These are phyloP conservation scores for Catostylus mosaicus DNA, from an alignment of 30 jellyfish, hydroid and myxozoan genomes.

Conservation along the genomic window DNA sequence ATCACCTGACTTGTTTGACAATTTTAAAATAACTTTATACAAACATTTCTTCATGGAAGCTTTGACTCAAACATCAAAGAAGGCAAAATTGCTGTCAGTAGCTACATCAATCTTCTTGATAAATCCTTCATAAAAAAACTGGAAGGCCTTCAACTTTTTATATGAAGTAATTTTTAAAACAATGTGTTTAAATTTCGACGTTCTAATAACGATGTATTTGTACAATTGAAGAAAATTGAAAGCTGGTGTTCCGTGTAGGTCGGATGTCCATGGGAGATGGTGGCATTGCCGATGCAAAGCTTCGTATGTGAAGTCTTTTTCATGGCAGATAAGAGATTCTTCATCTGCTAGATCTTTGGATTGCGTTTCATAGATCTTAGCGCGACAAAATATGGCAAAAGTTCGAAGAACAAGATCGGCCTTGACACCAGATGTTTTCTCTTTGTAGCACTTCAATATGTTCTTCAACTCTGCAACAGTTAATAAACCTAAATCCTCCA, in stretches of 20 bases:
- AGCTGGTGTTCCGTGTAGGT: slow-evolving; percentile 45
- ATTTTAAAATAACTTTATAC: slow-evolving; percentile 11
- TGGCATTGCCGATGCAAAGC: slow-evolving; percentile 22
- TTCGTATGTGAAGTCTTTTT: slow-evolving; percentile 28
- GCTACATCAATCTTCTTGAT: slow-evolving; percentile 43
- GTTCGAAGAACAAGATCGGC: slow-evolving; percentile 60
- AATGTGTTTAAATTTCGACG: slow-evolving; percentile 28
- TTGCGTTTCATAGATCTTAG: neutral
- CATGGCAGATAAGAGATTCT: neutral
- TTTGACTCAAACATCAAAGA: slow-evolving; percentile 29
- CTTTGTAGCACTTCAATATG: slow-evolving; percentile 30
- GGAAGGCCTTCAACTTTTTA: slow-evolving; percentile 51
- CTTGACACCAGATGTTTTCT: slow-evolving; percentile 48
- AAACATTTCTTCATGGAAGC: slow-evolving; percentile 34
- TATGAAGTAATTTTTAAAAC: slow-evolving; percentile 24
- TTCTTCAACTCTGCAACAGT: slow-evolving; percentile 20
- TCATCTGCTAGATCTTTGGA: slow-evolving; percentile 15
- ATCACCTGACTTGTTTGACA: slow-evolving; percentile 32
- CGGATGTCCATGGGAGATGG: slow-evolving; percentile 58
- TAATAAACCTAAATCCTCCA: slow-evolving; percentile 36
- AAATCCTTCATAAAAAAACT: slow-evolving; percentile 38
- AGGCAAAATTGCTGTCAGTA: neutral
- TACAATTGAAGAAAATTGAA: slow-evolving; percentile 39
- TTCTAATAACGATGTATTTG: slow-evolving; percentile 46
- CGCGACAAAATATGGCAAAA: slow-evolving; percentile 48